Percentiles rank a stretch among this genome's conserved stretches.
Evolutionary conservation across 2,113 vertebrate genomes (phyloP).

Genomic region (Hippoglossus stenolepis): DNA sequence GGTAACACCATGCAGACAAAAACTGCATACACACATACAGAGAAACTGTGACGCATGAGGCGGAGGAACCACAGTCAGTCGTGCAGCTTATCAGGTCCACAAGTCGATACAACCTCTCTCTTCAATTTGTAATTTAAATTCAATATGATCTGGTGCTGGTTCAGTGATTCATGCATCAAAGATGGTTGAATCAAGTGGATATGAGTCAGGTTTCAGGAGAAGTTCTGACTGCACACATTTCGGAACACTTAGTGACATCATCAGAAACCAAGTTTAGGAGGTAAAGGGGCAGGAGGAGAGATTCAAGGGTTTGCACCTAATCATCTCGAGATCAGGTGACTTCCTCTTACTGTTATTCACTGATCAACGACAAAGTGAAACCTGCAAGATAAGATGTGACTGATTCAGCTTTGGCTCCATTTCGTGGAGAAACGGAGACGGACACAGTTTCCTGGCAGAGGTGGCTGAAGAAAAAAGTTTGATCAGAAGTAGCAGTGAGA

Average conservation of each 20-base stretch:
- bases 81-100: slow-evolving; percentile 17
- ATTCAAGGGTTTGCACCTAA: slow-evolving; percentile 7
- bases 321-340: background rate
- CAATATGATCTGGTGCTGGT: background rate
- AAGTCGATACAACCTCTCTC: background rate
- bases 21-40: too few species aligned
- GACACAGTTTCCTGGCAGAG: background rate
- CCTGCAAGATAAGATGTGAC: background rate
- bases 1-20: too few species aligned
- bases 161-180: slow-evolving; percentile 12
- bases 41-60: background rate
- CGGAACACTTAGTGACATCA: slow-evolving; percentile 16
- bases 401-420: slow-evolving; percentile 9
- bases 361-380: background rate
- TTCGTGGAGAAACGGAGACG: background rate
- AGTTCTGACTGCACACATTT: background rate
- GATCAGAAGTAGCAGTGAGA: background rate
- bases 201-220: slow-evolving; percentile 37
- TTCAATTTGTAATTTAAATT: background rate
- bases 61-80: background rate
- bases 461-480: background rate
- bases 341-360: background rate
- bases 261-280: slow-evolving; percentile 20
- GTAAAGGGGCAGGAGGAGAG: background rate
- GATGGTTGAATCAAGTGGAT: slow-evolving; percentile 23